Base-by-base conservation (phyloP, 2,113 vertebrate genomes). In the Origma solitaria region DNA sequence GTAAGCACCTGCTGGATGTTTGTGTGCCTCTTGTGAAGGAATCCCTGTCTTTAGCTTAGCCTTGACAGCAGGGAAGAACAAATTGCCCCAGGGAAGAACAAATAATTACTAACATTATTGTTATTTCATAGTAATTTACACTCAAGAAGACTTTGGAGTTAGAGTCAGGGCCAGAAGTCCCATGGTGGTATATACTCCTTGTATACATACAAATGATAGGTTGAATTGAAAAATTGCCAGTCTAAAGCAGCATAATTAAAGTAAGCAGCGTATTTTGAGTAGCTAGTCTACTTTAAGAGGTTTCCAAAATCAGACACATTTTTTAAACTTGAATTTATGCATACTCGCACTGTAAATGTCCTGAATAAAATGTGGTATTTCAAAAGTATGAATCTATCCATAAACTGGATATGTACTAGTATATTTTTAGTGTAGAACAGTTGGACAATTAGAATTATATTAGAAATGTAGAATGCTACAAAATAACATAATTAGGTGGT, bases 371-470 rank as follows among this genome's bases (percentile, higher is more conserved):
- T 15, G 20, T n/a, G 31, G 2, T 49, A 35, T 60, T 71, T 89
- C 31, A 75, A 68, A 23, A 16, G 25, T 64, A n/a, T 62, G 56
- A 50, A 18, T 66, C 20, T 57, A 15, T 28, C 25, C 3, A 31
- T 33, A 57, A 85, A 57, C 18, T 50, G 61, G 23, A 42, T 95
- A 38, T 83, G 22, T 90, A 97, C 68, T 88, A 86, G 33, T 16
- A 50, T 91, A 88, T 94, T 85, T 84, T 81, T 40, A 45, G 13
- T 50, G 68, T 23, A 84, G 53, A 75, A 62, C 17, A 61, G 88
- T 69, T 91, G 84, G 82, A 88, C 53, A 61, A 90, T 88, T 97
- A 81, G 82, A 86, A 82, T 94, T 75, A 33, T 71, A 42, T 94
- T 42, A 90, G 35, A 79, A 79, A 49, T 89, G 56, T 83, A 76